These are phyloP conservation scores for Hydrozoanthus gracilis DNA, from an alignment of 92 coral and sea anemone species.

Conservation along the genomic window DNA sequence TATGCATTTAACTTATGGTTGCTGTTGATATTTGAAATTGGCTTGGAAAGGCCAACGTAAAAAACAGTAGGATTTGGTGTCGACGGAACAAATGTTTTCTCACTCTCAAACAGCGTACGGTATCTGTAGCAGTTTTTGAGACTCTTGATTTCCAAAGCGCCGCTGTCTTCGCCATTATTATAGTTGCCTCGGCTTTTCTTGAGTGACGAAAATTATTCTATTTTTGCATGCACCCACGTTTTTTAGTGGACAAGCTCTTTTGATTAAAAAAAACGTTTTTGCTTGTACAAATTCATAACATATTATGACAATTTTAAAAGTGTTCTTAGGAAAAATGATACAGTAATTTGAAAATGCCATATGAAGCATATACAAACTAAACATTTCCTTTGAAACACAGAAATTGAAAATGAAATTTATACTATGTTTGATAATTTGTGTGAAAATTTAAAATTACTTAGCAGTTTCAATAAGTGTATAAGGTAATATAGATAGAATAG, in stretches of 20 bases:
- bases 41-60: too few species aligned
- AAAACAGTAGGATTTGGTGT: too few species aligned
- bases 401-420: constrained; percentile 16
- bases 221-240: too few species aligned
- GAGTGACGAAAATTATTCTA: too few species aligned
- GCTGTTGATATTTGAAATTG: too few species aligned
- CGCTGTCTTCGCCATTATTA: too few species aligned
- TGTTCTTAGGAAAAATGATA: neutral
- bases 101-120: too few species aligned
- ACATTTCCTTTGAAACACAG: constrained; percentile 16
- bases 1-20: too few species aligned
- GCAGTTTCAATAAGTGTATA: constrained; percentile 9
- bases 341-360: constrained; percentile 2
- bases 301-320: constrained; percentile 4
- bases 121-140: too few species aligned
- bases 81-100: too few species aligned
- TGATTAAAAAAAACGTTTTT: neutral
- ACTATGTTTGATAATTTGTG: constrained; percentile 29
- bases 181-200: too few species aligned
- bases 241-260: neutral
- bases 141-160: too few species aligned
- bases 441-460: constrained; percentile 23
- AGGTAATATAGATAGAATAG: neutral
- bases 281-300: neutral
- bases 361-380: neutral